Percentiles rank a stretch among this genome's conserved stretches.
Evolutionary conservation across 1,140 invertebrate species (phyloP).

Genomic region (Helicoverpa armigera): DNA sequence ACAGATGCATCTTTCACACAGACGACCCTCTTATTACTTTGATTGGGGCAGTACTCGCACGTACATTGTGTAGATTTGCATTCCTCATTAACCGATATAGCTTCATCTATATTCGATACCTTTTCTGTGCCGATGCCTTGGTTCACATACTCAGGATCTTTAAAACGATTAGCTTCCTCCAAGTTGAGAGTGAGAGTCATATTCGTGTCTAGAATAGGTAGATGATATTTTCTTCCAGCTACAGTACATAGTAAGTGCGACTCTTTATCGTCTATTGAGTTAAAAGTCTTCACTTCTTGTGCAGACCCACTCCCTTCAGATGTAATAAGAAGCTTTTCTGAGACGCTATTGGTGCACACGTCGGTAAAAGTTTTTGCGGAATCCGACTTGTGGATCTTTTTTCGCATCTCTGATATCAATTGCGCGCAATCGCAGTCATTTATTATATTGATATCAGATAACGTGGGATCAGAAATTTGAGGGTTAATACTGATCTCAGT

Average conservation of each 20-base stretch:
- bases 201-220: constrained; percentile 78
- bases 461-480: constrained; percentile 73
- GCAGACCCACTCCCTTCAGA: background rate
- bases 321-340: constrained; percentile 18
- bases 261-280: background rate
- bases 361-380: constrained; percentile 48
- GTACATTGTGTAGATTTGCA: constrained; percentile 70
- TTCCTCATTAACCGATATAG: constrained; percentile 67
- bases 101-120: constrained; percentile 58
- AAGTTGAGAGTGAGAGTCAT: constrained; percentile 79
- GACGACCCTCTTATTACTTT: constrained; percentile 4
- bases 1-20: constrained; percentile 1
- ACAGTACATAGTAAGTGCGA: background rate
- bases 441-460: constrained; percentile 76
- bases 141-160: constrained; percentile 31
- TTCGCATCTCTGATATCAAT: constrained; percentile 65
- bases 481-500: constrained; percentile 81
- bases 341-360: constrained; percentile 25
- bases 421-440: constrained; percentile 65
- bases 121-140: constrained; percentile 58
- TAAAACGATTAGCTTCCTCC: constrained; percentile 52
- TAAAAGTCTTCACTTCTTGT: background rate
- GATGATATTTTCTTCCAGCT: constrained; percentile 61
- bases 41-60: background rate
- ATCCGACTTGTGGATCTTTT: constrained; percentile 55